Conservation (phyloP, 2,113 vertebrate genomes). For the Junco hyemalis region DNA sequence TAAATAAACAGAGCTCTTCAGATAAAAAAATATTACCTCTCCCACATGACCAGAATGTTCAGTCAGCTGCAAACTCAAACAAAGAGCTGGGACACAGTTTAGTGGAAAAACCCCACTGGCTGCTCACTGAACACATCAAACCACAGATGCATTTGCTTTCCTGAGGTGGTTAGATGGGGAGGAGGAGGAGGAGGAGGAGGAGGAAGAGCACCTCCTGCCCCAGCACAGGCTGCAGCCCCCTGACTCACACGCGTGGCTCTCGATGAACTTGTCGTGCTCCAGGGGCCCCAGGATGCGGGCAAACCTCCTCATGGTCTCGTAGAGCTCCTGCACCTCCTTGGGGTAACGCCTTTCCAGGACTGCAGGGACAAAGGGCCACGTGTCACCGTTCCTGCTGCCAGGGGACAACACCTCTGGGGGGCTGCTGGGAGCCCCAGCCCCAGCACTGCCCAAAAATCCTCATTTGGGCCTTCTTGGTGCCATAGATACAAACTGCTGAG, state of each 20-base stretch:
- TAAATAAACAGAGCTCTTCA: neutral
- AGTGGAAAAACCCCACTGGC: neutral
- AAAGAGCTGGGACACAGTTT: neutral
- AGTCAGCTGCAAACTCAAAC: neutral
- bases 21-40: neutral
- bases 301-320: constrained; percentile 92
- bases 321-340: constrained; percentile 94
- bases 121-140: neutral
- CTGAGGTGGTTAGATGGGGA: neutral
- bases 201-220: neutral
- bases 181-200: neutral
- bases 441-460: accelerated
- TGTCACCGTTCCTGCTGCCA: neutral
- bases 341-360: constrained; percentile 94
- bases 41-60: neutral
- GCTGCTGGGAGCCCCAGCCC: accelerated
- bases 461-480: neutral
- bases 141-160: constrained; percentile 19
- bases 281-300: constrained; percentile 89
- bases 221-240: neutral
- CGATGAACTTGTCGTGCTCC: constrained; percentile 97
- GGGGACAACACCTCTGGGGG: neutral
- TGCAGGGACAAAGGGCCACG: neutral
- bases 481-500: neutral
- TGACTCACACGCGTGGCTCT: constrained; percentile 89